Base-by-base conservation (phyloP, 2,888 invertebrate genomes). In the Ochropleura leucogaster region DNA sequence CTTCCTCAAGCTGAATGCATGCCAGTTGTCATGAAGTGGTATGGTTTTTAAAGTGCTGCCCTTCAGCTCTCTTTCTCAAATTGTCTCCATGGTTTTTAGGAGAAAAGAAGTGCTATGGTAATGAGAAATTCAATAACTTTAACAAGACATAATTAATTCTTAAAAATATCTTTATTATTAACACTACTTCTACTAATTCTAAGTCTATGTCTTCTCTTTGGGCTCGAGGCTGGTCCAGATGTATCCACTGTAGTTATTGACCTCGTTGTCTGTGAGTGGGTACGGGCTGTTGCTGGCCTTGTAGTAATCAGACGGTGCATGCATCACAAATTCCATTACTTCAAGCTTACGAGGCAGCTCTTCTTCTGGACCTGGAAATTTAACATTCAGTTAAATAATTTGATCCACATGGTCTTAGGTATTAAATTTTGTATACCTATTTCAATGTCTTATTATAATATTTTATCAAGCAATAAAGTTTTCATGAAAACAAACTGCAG, bases 271-370 rank as follows among this genome's bases (percentile, higher is more conserved):
- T 1, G 92, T 93, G 64, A 97, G 94, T 0, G 98, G 98, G 92
- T 98, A 99, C 0, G 99, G 98, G 18, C 97, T 97, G 83, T 97
- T 97, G 85, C 97, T 97, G 12, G 98, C 97, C 90, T 98, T 98
- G 93, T 98, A 99, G 94, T 99, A 99, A 92, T 99, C 99, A 0
- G 98, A 98, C 0, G 99, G 99, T 0, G 99, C 98, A 90, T 99
- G 99, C 98, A 99, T 99, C 30, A 99, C 97, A 95, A 99, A 99
- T 90, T 98, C 98, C 98, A 99, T 98, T 85, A 97, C 98, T 49
- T 98, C 98, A 70, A 99, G 95, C 92, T 98, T 98, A 9, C 99
- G 97, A 0, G 99, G 98, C 3, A 98, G 95, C 84, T 99, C 99
- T 95, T 99, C 99, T 90, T 99, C 99, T 0, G 99, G 99, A 4